A percentile compares a stretch with the other conserved stretches of the same genome.
phyloP scores from a whole-genome alignment of 1,140 invertebrate genomes.

The Sycobia sp. region DNA sequence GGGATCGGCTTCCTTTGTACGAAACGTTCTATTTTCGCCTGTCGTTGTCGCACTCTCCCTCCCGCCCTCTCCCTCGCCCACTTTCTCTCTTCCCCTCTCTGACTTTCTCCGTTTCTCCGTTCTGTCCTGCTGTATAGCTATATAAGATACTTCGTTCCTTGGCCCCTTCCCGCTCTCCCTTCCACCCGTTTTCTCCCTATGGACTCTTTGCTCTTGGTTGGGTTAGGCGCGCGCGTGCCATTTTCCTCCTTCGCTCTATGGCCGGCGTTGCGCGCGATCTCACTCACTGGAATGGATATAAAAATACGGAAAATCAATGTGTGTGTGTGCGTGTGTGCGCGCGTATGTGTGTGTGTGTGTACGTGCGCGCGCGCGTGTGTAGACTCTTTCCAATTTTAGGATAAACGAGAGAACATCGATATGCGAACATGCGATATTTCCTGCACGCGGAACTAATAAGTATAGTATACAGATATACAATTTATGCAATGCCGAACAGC shows the following conservation, averaged over 20 bases:
- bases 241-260: not conserved
- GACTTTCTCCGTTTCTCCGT: too few species aligned
- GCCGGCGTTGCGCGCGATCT: too few species aligned
- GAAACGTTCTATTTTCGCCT: slow-evolving; percentile 13
- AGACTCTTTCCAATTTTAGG: slow-evolving; percentile 16
- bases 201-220: not conserved
- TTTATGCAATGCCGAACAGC: not conserved
- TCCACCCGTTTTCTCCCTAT: too few species aligned
- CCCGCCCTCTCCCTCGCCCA: not conserved
- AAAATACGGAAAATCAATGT: slow-evolving; percentile 20
- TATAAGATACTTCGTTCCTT: too few species aligned
- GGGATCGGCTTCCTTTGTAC: slow-evolving; percentile 8
- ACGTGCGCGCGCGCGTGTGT: too few species aligned
- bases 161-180: too few species aligned
- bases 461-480: too few species aligned
- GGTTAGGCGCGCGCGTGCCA: not conserved
- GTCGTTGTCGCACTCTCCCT: not conserved
- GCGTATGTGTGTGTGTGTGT: too few species aligned
- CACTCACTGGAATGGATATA: not conserved
- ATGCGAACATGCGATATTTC: slow-evolving; percentile 4
- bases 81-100: not conserved
- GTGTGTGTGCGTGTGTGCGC: too few species aligned
- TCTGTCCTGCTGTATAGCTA: too few species aligned
- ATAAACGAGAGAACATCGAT: slow-evolving; percentile 4
- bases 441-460: too few species aligned